Percentiles rank a stretch among this genome's conserved stretches.
Evolutionary conservation across 2,888 invertebrate genomes (phyloP).

Genomic region (Brachynemurus nebulosus): DNA sequence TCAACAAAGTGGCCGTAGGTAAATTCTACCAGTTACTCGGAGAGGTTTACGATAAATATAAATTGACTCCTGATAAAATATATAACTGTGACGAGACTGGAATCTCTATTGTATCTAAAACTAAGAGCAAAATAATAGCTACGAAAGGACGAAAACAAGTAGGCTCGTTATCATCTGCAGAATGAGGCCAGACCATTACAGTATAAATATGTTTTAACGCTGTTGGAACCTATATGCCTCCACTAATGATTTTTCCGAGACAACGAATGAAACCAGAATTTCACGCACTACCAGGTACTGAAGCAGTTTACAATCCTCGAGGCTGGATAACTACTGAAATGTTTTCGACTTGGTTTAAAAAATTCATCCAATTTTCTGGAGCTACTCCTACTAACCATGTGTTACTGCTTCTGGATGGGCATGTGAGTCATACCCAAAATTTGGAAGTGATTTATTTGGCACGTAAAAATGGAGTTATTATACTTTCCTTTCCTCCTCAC

Average conservation of each 20-base stretch:
- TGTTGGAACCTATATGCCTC: slow-evolving; percentile 21
- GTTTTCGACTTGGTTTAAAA: slow-evolving; percentile 18
- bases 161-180: slow-evolving; percentile 19
- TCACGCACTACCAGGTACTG: slow-evolving; percentile 22
- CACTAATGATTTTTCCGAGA: slow-evolving; percentile 23
- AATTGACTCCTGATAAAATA: slow-evolving; percentile 19
- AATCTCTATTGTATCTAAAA: slow-evolving; percentile 20
- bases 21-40: slow-evolving; percentile 14
- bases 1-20: slow-evolving; percentile 22
- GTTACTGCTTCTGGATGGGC: too few relatives aligned
- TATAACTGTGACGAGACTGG: slow-evolving; percentile 25
- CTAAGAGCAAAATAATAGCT: slow-evolving; percentile 15
- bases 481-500: too few relatives aligned
- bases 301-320: slow-evolving; percentile 20
- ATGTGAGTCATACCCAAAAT: too few relatives aligned
- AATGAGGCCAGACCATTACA: slow-evolving; percentile 21
- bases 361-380: slow-evolving; percentile 16
- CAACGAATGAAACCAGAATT: slow-evolving; percentile 20
- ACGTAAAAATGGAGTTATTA: too few relatives aligned
- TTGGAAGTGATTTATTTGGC: too few relatives aligned
- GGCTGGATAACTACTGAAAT: slow-evolving; percentile 22
- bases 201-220: slow-evolving; percentile 21
- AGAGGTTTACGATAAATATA: slow-evolving; percentile 18
- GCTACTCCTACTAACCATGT: too few relatives aligned
- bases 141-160: slow-evolving; percentile 15